A percentile compares a stretch with the other conserved stretches of the same genome.
These are phyloP conservation scores for Todus mexicanus DNA, from an alignment of 2,797 vertebrate species.

Conservation along the genomic window DNA sequence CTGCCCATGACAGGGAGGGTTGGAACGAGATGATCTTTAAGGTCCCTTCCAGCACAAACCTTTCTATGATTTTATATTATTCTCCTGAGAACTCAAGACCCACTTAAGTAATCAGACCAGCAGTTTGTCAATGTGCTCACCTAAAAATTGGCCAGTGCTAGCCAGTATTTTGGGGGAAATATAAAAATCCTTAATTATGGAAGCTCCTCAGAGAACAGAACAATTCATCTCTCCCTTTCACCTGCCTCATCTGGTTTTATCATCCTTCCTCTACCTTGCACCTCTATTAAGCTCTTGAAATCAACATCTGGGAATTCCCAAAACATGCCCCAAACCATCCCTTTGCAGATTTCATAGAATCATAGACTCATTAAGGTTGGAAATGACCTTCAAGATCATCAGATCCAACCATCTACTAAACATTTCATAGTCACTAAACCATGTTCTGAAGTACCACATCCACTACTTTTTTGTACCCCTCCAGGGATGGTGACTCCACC, in stretches of 20 bases:
- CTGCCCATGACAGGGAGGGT: too few species aligned
- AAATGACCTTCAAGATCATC: too few species aligned
- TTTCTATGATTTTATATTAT: too few species aligned
- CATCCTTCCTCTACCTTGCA: neutral
- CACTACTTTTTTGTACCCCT: too few species aligned
- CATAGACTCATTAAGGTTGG: too few species aligned
- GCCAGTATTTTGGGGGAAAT: neutral
- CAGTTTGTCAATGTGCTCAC: fast-evolving
- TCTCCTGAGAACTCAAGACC: neutral
- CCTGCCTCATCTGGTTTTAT: neutral
- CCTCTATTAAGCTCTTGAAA: neutral
- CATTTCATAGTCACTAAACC: too few species aligned
- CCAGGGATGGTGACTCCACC: too few species aligned
- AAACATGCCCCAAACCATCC: neutral
- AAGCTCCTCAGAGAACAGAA: neutral
- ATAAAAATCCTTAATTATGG: neutral
- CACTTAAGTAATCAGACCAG: neutral
- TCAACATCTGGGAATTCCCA: neutral
- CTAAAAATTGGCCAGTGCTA: neutral
- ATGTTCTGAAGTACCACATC: too few species aligned
- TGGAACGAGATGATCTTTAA: too few species aligned
- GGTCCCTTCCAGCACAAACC: too few species aligned
- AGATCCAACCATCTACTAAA: too few species aligned
- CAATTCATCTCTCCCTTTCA: neutral
- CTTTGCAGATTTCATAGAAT: neutral